Conservation (phyloP, 2,797 vertebrate species). For the Schizopygopsis pylzovi region DNA sequence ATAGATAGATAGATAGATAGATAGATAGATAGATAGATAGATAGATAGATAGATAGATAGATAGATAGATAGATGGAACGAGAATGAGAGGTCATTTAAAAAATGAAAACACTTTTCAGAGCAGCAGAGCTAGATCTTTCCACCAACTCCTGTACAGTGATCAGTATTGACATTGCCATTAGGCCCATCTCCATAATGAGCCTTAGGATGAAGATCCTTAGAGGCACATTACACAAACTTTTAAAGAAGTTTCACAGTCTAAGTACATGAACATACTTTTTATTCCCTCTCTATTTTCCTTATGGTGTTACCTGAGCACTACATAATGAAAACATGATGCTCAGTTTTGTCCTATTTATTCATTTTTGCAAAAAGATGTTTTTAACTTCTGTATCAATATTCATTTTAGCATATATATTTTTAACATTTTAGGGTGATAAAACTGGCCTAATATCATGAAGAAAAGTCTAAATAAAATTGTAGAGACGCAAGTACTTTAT, state of each 20-base stretch:
- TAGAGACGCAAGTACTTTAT: neutral
- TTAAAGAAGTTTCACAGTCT: constrained; percentile 10
- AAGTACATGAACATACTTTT: neutral
- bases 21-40: too few relatives aligned
- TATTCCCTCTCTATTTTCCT: too few relatives aligned
- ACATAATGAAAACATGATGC: neutral
- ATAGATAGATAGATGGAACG: constrained; percentile 38
- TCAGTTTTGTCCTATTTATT: neutral
- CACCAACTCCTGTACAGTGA: constrained; percentile 68
- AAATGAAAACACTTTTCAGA: constrained; percentile 34
- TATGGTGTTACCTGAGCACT: neutral
- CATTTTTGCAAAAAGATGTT: neutral
- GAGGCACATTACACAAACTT: constrained; percentile 71
- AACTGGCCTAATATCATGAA: neutral
- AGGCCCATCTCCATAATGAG: constrained; percentile 77
- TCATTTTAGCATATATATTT: neutral
- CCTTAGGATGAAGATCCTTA: constrained; percentile 66
- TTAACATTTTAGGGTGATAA: neutral
- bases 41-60: constrained; percentile 22
- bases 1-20: neutral
- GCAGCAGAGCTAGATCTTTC: constrained; percentile 32
- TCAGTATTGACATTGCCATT: constrained; percentile 80
- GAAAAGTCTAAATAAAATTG: neutral
- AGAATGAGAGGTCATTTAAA: constrained; percentile 36
- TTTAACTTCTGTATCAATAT: neutral